phyloP scores from a whole-genome alignment of 1,140 invertebrate genomes.

The Patella vulgata region DNA sequence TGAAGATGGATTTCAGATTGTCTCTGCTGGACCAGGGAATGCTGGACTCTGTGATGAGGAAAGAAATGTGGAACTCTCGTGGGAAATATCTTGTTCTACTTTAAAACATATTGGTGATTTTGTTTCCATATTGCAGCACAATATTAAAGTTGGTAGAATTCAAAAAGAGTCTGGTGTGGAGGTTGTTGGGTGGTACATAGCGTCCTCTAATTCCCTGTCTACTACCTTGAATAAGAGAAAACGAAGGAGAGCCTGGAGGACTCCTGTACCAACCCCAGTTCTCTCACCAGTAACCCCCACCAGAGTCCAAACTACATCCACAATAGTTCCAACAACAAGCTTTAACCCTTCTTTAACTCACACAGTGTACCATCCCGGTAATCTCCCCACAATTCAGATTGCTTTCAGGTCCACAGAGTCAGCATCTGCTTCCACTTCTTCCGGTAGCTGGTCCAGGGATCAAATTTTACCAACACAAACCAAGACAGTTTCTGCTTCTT shows the following conservation, averaged over 20 bases:
- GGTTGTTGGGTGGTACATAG: constrained; percentile 39
- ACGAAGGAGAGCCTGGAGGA: constrained; percentile 5
- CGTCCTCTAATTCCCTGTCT: constrained; percentile 14
- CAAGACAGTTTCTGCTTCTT: too few species aligned
- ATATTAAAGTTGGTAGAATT: constrained; percentile 29
- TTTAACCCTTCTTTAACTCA: too few species aligned
- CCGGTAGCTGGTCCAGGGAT: too few species aligned
- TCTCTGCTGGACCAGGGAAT: constrained; percentile 33
- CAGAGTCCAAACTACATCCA: background rate
- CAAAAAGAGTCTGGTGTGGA: constrained; percentile 18
- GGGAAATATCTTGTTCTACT: constrained; percentile 23
- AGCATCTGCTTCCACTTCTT: too few species aligned
- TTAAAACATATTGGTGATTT: constrained; percentile 27
- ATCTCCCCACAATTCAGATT: too few species aligned
- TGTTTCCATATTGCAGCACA: constrained; percentile 30
- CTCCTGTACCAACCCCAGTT: constrained; percentile 20
- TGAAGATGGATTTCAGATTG: constrained; percentile 24
- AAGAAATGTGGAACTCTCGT: constrained; percentile 28
- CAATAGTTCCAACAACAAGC: too few species aligned
- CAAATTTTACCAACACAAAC: too few species aligned
- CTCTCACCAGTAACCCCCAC: constrained; percentile 13
- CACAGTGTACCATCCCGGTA: too few species aligned
- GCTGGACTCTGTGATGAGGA: constrained; percentile 10
- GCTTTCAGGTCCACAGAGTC: too few species aligned
- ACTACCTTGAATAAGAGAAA: constrained; percentile 8